phyloP scores from a whole-genome alignment of 2,888 invertebrate species.

The Dastarcus helophoroides region DNA sequence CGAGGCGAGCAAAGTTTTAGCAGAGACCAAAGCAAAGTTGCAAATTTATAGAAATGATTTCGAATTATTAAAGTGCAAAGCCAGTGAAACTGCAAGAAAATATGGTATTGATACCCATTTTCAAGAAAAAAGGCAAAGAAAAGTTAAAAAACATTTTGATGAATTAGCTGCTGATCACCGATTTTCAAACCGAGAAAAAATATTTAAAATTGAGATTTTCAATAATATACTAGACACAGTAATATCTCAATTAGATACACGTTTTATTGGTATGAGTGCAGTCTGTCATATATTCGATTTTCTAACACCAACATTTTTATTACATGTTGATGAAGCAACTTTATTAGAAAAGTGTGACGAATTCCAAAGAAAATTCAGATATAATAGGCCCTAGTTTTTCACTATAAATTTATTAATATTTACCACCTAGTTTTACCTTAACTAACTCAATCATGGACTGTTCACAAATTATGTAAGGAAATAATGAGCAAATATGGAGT shows the following conservation, averaged over 20 bases:
- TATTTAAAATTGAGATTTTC: conserved; percentile 16
- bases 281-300: conserved; percentile 21
- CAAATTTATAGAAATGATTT: conserved; percentile 20
- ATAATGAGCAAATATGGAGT: no score
- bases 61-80: conserved; percentile 18
- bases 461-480: no score
- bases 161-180: conserved; percentile 14
- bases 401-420: no score
- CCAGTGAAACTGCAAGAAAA: conserved; percentile 18
- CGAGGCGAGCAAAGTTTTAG: no score
- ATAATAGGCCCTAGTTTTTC: no score
- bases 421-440: no score
- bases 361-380: no score
- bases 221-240: conserved; percentile 20
- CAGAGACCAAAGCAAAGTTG: conserved; percentile 13
- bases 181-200: conserved; percentile 14
- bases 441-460: no score
- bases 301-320: conserved; percentile 20
- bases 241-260: conserved; percentile 19
- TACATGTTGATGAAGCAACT: no score
- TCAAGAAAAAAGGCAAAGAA: conserved; percentile 16
- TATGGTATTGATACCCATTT: conserved; percentile 14
- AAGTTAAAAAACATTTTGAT: conserved; percentile 20
- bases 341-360: no score
- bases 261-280: conserved; percentile 21